These are phyloP conservation scores for Copidosoma aretas DNA, from an alignment of 2,888 invertebrate genomes.

Conservation along the genomic window DNA sequence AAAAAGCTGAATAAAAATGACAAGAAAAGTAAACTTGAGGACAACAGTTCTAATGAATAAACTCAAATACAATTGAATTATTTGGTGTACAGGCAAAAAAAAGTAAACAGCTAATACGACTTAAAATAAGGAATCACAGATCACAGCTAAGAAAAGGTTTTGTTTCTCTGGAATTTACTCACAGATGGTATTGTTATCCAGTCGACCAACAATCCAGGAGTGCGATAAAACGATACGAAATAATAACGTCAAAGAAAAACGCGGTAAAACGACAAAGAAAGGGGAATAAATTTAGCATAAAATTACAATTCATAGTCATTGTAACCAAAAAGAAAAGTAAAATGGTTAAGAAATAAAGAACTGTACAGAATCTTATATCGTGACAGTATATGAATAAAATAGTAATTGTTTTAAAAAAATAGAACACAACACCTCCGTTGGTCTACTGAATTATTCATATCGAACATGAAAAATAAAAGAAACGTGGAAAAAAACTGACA, in stretches of 20 bases:
- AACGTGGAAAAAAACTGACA: too few relatives aligned
- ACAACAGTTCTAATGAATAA: not conserved
- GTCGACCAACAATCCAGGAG: constrained; percentile 62
- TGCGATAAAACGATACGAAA: constrained; percentile 58
- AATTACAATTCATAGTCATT: not conserved
- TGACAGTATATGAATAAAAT: not conserved
- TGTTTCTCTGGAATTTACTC: constrained; percentile 54
- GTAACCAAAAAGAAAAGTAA: constrained; percentile 14
- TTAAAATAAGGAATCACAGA: constrained; percentile 28
- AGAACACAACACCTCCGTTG: too few relatives aligned
- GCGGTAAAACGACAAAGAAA: constrained; percentile 38
- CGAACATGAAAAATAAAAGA: too few relatives aligned
- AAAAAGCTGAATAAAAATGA: too few relatives aligned
- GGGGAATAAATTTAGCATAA: constrained; percentile 14
- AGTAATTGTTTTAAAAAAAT: too few relatives aligned
- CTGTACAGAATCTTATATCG: not conserved
- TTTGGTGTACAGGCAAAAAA: constrained; percentile 16
- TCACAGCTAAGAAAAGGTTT: constrained; percentile 28
- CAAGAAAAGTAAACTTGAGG: too few relatives aligned
- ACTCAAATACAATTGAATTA: not conserved
- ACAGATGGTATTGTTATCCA: constrained; percentile 60
- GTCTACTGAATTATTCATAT: too few relatives aligned
- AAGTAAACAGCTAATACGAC: constrained; percentile 18
- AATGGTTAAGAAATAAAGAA: constrained; percentile 9
- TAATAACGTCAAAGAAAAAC: constrained; percentile 42